Evolutionary conservation across 2,113 vertebrate species (phyloP).

Genomic region (Climacteris rufus): DNA sequence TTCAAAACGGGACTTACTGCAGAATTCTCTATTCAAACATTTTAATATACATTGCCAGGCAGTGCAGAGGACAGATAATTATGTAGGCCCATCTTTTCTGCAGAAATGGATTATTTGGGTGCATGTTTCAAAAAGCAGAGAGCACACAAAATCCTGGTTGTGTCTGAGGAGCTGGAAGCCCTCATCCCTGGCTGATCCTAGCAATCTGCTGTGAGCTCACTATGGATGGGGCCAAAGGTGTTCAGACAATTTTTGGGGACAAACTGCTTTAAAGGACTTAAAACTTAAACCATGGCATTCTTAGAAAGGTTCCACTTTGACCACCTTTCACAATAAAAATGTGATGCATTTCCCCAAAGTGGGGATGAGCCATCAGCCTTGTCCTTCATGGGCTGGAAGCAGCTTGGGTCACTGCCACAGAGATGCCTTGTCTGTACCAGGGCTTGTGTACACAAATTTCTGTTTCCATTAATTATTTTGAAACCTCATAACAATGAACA

Average conservation of each 20-base stretch:
- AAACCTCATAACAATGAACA: neutral
- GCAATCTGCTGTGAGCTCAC: fast-evolving
- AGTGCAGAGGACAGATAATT: neutral
- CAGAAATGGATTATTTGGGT: neutral
- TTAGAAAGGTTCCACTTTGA: neutral
- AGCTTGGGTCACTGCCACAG: neutral
- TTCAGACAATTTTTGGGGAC: neutral
- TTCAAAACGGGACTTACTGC: neutral
- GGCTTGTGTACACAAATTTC: too few species aligned
- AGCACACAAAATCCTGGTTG: neutral
- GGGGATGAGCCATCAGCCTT: neutral
- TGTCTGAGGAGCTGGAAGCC: neutral
- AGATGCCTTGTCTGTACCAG: neutral
- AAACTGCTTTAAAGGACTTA: neutral
- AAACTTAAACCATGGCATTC: neutral
- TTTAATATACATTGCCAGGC: neutral
- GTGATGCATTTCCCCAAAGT: neutral
- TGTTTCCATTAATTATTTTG: neutral
- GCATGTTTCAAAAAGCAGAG: neutral
- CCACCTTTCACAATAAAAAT: neutral
- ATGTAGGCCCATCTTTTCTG: neutral
- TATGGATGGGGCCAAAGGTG: fast-evolving
- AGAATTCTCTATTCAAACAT: neutral
- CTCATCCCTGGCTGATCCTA: neutral
- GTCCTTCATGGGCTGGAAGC: neutral